A percentile compares a stretch with the other conserved stretches of the same genome.
phyloP scores from a whole-genome alignment of 2,888 invertebrate species.

The Allacma fusca region DNA sequence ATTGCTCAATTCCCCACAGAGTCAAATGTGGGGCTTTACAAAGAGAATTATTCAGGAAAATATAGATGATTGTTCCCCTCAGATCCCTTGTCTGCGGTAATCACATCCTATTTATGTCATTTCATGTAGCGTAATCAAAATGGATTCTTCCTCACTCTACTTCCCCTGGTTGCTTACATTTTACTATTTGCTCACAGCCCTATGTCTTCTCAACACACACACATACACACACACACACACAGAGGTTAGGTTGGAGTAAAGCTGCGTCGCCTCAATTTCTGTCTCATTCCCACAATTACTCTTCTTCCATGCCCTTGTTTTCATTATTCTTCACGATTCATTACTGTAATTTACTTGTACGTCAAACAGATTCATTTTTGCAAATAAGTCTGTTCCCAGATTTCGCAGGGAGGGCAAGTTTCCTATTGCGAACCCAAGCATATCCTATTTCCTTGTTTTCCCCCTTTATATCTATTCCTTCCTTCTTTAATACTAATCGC shows the following conservation, averaged over 20 bases:
- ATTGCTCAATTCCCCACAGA: conserved; percentile 42
- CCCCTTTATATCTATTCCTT: no score
- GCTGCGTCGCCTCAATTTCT: background rate
- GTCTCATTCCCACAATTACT: conserved; percentile 6
- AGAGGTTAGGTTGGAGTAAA: background rate
- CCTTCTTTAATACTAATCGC: no score
- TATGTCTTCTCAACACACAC: no score
- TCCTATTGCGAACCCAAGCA: no score
- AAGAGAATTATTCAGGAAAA: conserved; percentile 60
- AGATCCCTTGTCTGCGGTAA: conserved; percentile 50
- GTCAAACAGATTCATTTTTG: conserved; percentile 11
- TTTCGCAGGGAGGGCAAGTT: background rate
- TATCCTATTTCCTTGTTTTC: no score
- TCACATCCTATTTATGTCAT: conserved; percentile 57
- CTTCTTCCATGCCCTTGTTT: background rate
- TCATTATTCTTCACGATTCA: background rate
- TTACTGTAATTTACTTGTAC: conserved; percentile 24
- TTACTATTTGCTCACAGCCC: background rate
- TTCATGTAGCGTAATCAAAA: conserved; percentile 53
- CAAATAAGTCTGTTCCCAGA: background rate
- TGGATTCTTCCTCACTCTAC: conserved; percentile 48
- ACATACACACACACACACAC: no score
- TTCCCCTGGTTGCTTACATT: conserved; percentile 1
- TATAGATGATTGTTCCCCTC: conserved; percentile 56
- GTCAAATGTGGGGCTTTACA: conserved; percentile 45